Evolutionary conservation across 2,113 vertebrate species (phyloP), one percentile per base, ranked within the genome.

Genomic region (Dipodomys ordii): DNA sequence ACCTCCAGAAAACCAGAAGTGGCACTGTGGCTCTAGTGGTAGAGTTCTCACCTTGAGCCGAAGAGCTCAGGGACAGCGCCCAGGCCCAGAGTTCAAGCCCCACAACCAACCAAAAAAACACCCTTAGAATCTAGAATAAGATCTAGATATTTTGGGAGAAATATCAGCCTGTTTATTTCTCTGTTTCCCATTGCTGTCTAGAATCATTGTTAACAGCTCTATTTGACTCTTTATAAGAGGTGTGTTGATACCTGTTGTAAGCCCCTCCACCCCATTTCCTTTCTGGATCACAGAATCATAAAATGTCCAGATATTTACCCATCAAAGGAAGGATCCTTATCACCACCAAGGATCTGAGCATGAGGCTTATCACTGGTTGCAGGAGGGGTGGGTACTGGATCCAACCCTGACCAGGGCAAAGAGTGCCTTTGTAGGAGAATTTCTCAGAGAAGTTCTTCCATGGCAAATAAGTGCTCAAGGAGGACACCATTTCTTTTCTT

Each of bases 91-190:
- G 39, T 39, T 39, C 39, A 39, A 39, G 39, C 39, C 39, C 39
- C 39, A 39, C 39, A 39, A 39, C 39, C 39, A 39, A 39, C 39
- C 39, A 39, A 95, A 96, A 92, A 94, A 72, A 57, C 39, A 77
- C 3, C 39, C 84, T 79, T 96, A 83, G 71, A 93, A 78, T 30
- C 68, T 79, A 72, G 76, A 64, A 28, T 16, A 20, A 64, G 53
- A 60, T 77, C 16, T 90, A 62, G 69, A 7, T 93, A 44, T 79
- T 78, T 73, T 35, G 15, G 27, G n/a, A 44, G 5, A 18, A 8
- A 20, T 39, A 20, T 39, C 39, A 39, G 39, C 30, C 1, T 10
- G 72, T 27, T 30, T 23, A 39, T 82, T 93, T 88, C 71, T 78
- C 30, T 39, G 1, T 25, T 32, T 68, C 10, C 32, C 3, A 0